A percentile compares a stretch with the other conserved stretches of the same genome.
phyloP scores from a whole-genome alignment of 2,797 vertebrate genomes.

The Micropoecilia bifurca region DNA sequence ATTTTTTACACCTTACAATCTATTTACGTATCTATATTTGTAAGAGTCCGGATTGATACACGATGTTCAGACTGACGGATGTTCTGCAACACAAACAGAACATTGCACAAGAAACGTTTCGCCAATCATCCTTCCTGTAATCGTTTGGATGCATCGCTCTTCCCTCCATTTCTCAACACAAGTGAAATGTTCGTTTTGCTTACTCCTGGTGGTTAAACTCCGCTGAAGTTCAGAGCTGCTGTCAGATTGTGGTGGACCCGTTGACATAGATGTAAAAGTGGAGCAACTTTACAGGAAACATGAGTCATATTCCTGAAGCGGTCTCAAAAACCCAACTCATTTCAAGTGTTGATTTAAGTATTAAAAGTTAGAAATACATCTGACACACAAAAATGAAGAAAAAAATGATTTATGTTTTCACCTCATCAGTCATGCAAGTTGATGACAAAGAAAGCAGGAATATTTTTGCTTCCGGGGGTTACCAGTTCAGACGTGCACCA shows the following conservation, averaged over 20 bases:
- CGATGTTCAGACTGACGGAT: not conserved
- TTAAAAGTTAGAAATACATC: not conserved
- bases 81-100: not conserved
- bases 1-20: not conserved
- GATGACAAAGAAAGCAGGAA: not conserved
- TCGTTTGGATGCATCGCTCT: not conserved
- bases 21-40: not conserved
- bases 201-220: not conserved
- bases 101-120: slow-evolving; percentile 41
- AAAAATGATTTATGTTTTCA: not conserved
- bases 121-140: not conserved
- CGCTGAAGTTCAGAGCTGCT: not conserved
- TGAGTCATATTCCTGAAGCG: not conserved
- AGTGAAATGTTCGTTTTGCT: not conserved
- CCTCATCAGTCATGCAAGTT: not conserved
- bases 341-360: not conserved
- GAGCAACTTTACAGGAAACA: not conserved
- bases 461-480: not conserved
- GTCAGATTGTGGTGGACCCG: not conserved
- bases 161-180: slow-evolving; percentile 17
- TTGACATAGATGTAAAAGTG: not conserved
- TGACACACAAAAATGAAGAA: not conserved
- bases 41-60: not conserved
- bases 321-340: not conserved
- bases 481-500: not conserved